Evolutionary conservation across 2,797 vertebrate species (phyloP).

Genomic region (Thaleichthys pacificus): DNA sequence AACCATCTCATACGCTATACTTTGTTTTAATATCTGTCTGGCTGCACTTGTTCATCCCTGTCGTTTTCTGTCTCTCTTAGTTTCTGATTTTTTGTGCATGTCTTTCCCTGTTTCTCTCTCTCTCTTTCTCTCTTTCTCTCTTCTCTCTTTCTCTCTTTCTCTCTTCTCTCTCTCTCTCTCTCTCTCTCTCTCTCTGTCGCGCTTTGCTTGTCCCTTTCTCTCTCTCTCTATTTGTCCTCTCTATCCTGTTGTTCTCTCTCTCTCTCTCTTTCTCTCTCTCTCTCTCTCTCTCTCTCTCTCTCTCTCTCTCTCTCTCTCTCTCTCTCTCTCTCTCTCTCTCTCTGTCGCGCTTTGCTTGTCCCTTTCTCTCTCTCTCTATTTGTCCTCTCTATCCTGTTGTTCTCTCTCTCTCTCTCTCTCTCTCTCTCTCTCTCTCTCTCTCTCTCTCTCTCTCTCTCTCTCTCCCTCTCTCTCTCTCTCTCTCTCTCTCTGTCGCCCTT

Average conservation of each 20-base stretch:
- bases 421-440: conserved; percentile 10
- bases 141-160: conserved; percentile 38
- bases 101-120: neutral
- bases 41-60: too few species aligned
- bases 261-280: too few species aligned
- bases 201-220: neutral
- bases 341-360: neutral
- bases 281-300: conserved; percentile 1
- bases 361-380: neutral
- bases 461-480: neutral
- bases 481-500: neutral
- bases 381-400: neutral
- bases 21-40: neutral
- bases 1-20: too few species aligned
- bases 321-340: neutral
- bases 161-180: neutral
- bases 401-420: conserved; percentile 3
- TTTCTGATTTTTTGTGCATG: too few species aligned
- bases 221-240: neutral
- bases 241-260: neutral
- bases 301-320: neutral
- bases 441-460: neutral
- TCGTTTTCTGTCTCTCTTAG: too few species aligned
- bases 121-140: conserved; percentile 28
- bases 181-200: neutral